phyloP scores from a whole-genome alignment of 2,888 invertebrate species.

The Elegia similella region DNA sequence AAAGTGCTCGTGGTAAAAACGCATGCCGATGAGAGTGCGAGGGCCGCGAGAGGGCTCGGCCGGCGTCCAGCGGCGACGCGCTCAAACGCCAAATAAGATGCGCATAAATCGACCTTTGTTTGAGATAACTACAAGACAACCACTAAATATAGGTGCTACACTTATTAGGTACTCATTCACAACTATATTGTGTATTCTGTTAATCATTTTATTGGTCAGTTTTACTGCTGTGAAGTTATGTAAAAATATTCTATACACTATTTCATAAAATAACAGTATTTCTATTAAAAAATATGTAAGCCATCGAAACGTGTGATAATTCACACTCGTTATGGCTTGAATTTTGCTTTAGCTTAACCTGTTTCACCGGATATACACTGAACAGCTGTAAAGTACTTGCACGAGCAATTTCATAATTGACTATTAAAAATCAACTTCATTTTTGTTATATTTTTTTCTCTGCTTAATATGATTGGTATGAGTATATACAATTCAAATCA shows the following conservation, averaged over 20 bases:
- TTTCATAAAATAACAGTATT: too few relatives aligned
- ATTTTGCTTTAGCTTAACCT: slow-evolving; percentile 5
- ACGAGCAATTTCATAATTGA: slow-evolving; percentile 9
- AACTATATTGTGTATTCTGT: too few relatives aligned
- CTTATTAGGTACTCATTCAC: too few relatives aligned
- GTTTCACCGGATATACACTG: slow-evolving; percentile 1
- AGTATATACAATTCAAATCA: neutral
- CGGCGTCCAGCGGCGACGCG: slow-evolving; percentile 52
- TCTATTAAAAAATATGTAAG: too few relatives aligned
- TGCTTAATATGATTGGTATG: slow-evolving; percentile 1
- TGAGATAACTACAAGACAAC: slow-evolving; percentile 25
- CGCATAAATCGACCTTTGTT: slow-evolving; percentile 65
- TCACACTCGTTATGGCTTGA: slow-evolving; percentile 14
- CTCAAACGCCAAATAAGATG: slow-evolving; percentile 68
- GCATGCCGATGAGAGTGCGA: slow-evolving; percentile 55
- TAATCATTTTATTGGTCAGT: too few relatives aligned
- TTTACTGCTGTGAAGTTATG: too few relatives aligned
- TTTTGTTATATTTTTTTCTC: neutral
- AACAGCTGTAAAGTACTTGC: neutral
- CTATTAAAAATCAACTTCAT: slow-evolving; percentile 9
- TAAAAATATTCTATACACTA: too few relatives aligned
- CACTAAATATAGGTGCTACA: neutral
- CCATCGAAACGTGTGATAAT: neutral
- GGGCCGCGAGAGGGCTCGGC: slow-evolving; percentile 35
- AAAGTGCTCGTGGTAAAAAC: slow-evolving; percentile 76